Percentiles rank a stretch among this genome's conserved stretches.
Evolutionary conservation across 2,113 vertebrate genomes (phyloP).

Genomic region (Oxygymnocypris stewartii): DNA sequence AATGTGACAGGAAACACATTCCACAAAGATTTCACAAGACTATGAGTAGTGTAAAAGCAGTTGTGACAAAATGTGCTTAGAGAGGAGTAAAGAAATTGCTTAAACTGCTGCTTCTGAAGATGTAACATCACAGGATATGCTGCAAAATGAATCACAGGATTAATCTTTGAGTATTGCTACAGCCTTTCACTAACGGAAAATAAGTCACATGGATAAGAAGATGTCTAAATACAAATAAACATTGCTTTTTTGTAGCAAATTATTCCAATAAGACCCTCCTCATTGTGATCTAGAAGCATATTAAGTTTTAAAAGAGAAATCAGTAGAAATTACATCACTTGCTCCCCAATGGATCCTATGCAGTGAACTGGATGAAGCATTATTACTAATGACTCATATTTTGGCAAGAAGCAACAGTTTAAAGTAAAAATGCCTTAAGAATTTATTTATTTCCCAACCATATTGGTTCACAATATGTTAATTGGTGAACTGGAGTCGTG

Average conservation of each 20-base stretch:
- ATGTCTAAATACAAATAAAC: background rate
- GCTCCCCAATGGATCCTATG: background rate
- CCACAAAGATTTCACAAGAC: constrained; percentile 8
- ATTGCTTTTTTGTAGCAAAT: background rate
- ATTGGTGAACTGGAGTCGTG: too few relatives aligned
- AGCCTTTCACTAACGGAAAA: constrained; percentile 10
- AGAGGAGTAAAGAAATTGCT: background rate
- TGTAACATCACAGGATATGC: constrained; percentile 21
- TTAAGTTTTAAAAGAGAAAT: too few relatives aligned
- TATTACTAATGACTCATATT: too few relatives aligned
- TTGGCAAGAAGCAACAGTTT: background rate
- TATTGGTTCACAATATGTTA: too few relatives aligned
- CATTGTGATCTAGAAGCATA: background rate
- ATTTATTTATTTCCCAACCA: background rate
- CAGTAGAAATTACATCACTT: too few relatives aligned
- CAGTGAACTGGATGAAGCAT: background rate
- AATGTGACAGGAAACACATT: background rate
- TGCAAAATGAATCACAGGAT: constrained; percentile 3
- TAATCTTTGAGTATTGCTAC: background rate
- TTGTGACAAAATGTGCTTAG: background rate
- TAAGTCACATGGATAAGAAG: background rate
- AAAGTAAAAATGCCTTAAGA: background rate
- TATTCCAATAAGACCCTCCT: background rate
- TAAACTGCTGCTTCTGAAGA: constrained; percentile 3
- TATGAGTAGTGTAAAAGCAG: background rate